Evolutionary conservation across 2,888 invertebrate genomes (phyloP), one percentile per base, ranked within the genome.

Genomic region (Amphimallon solstitiale): DNA sequence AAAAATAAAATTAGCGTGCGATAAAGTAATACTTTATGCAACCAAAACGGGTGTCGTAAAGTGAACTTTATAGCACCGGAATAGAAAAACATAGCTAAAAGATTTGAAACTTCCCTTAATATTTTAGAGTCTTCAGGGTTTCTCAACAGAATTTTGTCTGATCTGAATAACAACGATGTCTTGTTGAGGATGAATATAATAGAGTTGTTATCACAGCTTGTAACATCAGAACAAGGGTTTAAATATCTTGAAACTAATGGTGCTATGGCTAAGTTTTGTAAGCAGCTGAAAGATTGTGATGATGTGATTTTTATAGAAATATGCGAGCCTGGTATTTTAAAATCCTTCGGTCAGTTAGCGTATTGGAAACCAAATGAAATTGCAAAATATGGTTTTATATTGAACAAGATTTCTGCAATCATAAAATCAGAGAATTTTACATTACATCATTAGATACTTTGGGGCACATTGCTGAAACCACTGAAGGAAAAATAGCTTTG

Each of bases 331-430:
- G 91, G 93, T 60, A 86, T 94, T 66, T 88, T 95, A 82, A 94
- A 92, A 79, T 95, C 95, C 79, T 95, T 95, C 82, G 95, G 95
- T 0, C 88, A 89, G 73, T 85, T 95, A 66, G 92, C 92, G 0
- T 87, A 88, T 66, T 82, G 86, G 45, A 89, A 90, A 77, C 94
- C 95, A 0, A 87, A 88, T 52, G 90, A 92, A 77, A 87, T 94
- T 59, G 81, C 84, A 0, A 90, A 89, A 71, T 92, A 93, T 82
- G 89, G 91, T 6, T 79, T 82, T 1, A 85, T 94, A 73, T 80
- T 93, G 45, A 83, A 87, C 46, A 85, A 86, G 10, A 78, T 95
- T 2, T 92, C 93, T 77, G 84, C 87, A 21, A 85, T 89, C 68
- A 80, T 93, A 60, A 83, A 87, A 15, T 81, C 84, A 17, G 84